Evolutionary conservation across 2,113 vertebrate species (phyloP).

Genomic region (Hiodon alosoides): DNA sequence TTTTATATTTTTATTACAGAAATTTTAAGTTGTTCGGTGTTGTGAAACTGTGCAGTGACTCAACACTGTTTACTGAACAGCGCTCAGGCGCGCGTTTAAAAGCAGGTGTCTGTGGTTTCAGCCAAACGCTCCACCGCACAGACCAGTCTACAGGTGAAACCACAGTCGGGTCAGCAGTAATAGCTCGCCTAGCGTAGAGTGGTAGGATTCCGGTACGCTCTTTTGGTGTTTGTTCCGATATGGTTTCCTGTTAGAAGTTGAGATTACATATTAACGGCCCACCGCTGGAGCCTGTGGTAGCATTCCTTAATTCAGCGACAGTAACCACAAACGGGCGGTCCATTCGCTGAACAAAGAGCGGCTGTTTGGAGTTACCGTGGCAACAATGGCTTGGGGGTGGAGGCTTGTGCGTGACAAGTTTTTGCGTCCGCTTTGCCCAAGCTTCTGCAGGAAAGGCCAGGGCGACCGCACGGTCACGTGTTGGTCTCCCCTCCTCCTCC

Average conservation of each 20-base stretch:
- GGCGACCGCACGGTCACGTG: background rate
- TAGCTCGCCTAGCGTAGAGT: too few species aligned
- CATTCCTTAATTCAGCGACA: too few species aligned
- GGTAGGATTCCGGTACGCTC: too few species aligned
- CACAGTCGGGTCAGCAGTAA: too few species aligned
- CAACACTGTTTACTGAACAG: conserved; percentile 33
- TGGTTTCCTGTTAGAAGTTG: background rate
- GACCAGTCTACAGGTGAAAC: background rate
- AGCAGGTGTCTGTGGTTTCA: background rate
- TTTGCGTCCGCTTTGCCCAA: background rate
- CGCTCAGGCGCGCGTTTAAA: background rate
- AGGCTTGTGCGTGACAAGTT: background rate
- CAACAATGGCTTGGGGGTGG: too few species aligned
- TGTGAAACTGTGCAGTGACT: conserved; percentile 33
- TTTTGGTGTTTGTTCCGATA: background rate
- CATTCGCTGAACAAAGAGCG: too few species aligned
- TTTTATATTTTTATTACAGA: conserved; percentile 9
- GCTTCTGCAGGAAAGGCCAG: background rate
- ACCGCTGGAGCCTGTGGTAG: too few species aligned
- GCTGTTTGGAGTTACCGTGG: too few species aligned
- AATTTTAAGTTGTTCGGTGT: conserved; percentile 37
- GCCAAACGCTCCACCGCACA: background rate
- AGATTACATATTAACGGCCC: too few species aligned
- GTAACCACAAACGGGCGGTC: too few species aligned
- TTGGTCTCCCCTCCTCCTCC: background rate